Conservation (phyloP, 2,113 vertebrate species). For the Canis aureus region DNA sequence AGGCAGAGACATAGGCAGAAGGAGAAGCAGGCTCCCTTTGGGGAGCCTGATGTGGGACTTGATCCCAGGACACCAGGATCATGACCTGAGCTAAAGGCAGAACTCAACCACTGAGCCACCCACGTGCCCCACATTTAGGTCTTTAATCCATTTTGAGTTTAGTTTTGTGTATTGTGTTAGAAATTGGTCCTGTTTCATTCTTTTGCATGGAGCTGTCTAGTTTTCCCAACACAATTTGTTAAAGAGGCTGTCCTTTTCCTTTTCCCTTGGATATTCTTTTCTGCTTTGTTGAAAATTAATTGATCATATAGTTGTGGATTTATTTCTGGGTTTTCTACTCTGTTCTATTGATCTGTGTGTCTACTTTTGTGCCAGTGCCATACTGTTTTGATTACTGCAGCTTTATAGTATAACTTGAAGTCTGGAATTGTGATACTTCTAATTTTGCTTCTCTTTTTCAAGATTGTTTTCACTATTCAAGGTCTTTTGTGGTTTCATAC, state of each 20-base stretch:
- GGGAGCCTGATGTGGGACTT: too few relatives aligned
- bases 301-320: not conserved
- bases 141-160: not conserved
- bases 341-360: not conserved
- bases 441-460: not conserved
- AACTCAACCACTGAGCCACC: too few relatives aligned
- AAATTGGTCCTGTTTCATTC: not conserved
- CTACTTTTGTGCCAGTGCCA: not conserved
- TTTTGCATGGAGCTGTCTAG: not conserved
- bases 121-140: not conserved
- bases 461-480: not conserved
- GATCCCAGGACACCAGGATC: too few relatives aligned
- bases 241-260: not conserved
- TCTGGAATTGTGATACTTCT: not conserved
- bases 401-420: not conserved
- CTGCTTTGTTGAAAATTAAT: not conserved
- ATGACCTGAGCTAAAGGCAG: too few relatives aligned
- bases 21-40: too few relatives aligned
- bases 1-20: too few relatives aligned
- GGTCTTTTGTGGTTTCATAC: not conserved
- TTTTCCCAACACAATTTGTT: not conserved
- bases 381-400: not conserved
- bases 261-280: not conserved
- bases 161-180: not conserved
- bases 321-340: not conserved